phyloP scores from a whole-genome alignment of 2,113 vertebrate genomes.

The Gallinago media region DNA sequence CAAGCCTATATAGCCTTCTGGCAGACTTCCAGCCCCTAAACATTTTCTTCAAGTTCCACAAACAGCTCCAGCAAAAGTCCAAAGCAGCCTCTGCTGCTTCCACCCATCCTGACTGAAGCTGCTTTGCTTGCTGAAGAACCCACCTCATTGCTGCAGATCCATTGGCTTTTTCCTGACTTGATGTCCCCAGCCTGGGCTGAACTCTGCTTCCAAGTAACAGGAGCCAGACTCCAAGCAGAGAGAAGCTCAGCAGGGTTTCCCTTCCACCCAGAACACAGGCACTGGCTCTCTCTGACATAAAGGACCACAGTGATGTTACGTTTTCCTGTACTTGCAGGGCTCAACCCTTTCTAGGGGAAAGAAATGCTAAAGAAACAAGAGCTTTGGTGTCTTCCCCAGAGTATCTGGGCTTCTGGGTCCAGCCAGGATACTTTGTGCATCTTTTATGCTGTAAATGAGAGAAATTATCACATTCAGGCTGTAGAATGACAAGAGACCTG shows the following conservation, averaged over 20 bases:
- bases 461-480: background rate
- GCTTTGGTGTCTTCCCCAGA: background rate
- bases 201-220: background rate
- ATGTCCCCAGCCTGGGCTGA: background rate
- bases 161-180: accelerated
- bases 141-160: background rate
- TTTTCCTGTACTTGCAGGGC: background rate
- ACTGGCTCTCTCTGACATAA: background rate
- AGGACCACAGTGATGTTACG: accelerated
- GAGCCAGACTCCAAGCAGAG: background rate
- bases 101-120: background rate
- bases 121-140: background rate
- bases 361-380: background rate
- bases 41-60: background rate
- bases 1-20: background rate
- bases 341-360: background rate
- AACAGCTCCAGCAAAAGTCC: background rate
- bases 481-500: background rate
- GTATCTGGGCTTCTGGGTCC: background rate
- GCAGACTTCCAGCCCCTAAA: background rate
- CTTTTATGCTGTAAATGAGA: background rate
- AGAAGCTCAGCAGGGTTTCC: background rate
- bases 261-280: accelerated
- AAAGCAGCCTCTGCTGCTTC: background rate
- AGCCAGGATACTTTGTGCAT: background rate